A percentile compares a stretch with the other conserved stretches of the same genome.
Conservation (phyloP, 2,113 vertebrate genomes). For the Bucco capensis region DNA sequence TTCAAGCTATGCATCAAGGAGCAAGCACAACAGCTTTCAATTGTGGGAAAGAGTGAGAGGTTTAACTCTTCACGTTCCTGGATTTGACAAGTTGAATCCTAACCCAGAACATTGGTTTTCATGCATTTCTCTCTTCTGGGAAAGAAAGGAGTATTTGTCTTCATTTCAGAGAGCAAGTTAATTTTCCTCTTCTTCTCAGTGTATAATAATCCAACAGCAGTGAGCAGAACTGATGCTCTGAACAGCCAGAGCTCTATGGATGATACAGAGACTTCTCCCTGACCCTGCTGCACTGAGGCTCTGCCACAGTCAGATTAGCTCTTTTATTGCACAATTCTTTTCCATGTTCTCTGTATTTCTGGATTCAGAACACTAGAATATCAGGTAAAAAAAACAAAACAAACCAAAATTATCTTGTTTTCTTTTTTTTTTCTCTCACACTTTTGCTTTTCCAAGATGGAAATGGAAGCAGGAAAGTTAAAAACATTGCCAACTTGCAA, state of each 20-base stretch:
- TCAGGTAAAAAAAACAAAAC: neutral
- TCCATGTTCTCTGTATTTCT: neutral
- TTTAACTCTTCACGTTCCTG: conserved; percentile 58
- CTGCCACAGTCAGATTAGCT: neutral
- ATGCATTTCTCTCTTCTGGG: neutral
- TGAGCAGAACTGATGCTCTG: neutral
- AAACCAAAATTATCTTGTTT: no score
- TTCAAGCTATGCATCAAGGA: conserved; percentile 45
- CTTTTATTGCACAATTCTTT: neutral
- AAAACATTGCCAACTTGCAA: neutral
- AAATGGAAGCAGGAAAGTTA: neutral
- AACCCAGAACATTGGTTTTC: neutral
- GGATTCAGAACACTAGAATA: neutral
- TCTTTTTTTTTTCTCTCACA: fast-evolving
- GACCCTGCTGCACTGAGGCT: neutral
- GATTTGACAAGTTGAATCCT: conserved; percentile 27
- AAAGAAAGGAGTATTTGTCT: conserved; percentile 17
- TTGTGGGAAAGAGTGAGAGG: conserved; percentile 35
- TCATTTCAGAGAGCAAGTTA: neutral
- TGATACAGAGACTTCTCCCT: neutral
- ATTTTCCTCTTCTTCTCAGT: neutral
- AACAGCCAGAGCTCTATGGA: neutral
- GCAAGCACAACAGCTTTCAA: conserved; percentile 38
- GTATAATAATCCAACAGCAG: neutral
- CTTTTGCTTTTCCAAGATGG: neutral